These are phyloP conservation scores for Macrotis lagotis DNA, from an alignment of 2,113 vertebrate genomes.

Conservation along the genomic window DNA sequence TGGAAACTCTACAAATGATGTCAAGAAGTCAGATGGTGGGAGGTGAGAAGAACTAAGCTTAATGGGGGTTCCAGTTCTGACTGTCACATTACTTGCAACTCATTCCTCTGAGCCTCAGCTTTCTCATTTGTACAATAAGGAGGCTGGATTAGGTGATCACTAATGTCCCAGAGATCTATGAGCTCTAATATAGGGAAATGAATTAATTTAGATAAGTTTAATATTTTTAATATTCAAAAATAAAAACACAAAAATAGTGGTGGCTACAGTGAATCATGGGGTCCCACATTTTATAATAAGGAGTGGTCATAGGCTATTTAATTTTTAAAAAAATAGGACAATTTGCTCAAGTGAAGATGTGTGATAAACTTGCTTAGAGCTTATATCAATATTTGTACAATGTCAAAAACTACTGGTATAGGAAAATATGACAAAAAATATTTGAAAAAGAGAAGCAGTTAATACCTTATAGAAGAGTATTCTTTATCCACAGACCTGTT, in stretches of 20 bases:
- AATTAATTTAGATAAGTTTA: neutral
- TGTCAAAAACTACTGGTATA: neutral
- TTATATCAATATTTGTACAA: neutral
- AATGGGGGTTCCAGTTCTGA: neutral
- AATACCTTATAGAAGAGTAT: neutral
- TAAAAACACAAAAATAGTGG: neutral
- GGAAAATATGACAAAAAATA: neutral
- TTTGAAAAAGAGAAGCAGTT: neutral
- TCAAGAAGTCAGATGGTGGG: neutral
- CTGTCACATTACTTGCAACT: conserved; percentile 13
- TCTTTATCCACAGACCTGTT: too few species aligned
- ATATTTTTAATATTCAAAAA: neutral
- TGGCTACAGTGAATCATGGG: neutral
- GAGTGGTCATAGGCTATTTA: neutral
- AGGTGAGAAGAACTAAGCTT: neutral
- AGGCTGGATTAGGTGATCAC: conserved; percentile 47
- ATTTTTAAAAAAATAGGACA: neutral
- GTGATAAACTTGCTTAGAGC: neutral
- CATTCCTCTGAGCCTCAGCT: conserved; percentile 54
- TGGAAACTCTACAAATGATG: neutral
- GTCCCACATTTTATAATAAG: neutral
- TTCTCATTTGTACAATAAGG: conserved; percentile 51
- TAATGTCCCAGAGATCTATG: conserved; percentile 35
- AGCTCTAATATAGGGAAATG: neutral
- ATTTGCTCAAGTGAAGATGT: neutral